phyloP scores from a whole-genome alignment of 64 coral and sea anemone species.

The Porites australiensis region DNA sequence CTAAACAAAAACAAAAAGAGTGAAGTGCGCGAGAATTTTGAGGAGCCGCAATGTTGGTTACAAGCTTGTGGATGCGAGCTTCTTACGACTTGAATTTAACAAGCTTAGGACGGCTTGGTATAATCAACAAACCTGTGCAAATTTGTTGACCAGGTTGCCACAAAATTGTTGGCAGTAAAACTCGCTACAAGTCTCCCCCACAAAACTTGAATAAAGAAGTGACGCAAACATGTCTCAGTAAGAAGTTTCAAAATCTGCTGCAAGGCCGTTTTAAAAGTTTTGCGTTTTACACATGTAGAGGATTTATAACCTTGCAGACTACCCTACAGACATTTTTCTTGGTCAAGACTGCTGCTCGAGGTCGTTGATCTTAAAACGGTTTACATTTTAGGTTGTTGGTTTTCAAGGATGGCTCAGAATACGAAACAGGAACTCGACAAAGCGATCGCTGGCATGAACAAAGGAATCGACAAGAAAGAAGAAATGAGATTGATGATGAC shows the following conservation, averaged over 20 bases:
- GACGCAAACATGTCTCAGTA: neutral
- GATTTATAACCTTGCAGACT: neutral
- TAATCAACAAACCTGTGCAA: neutral
- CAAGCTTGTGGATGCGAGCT: neutral
- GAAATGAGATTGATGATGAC: slow-evolving; percentile 43
- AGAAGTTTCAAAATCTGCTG: neutral
- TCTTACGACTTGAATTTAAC: neutral
- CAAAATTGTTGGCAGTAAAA: neutral
- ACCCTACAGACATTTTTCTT: neutral
- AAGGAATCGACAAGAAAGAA: slow-evolving; percentile 57
- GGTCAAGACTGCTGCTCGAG: neutral
- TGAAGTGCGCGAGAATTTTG: neutral
- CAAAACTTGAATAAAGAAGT: neutral
- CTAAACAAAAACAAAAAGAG: neutral
- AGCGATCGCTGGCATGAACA: slow-evolving; percentile 49
- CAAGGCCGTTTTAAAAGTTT: neutral
- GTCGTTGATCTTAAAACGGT: neutral
- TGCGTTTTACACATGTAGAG: neutral
- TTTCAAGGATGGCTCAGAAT: neutral
- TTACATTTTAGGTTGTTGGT: neutral
- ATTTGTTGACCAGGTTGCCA: neutral
- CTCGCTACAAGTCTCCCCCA: neutral
- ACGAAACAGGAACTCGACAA: slow-evolving; percentile 27
- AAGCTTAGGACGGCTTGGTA: neutral
- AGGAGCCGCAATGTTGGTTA: neutral